These are phyloP conservation scores for Neodontobutis hainanensis DNA, from an alignment of 2,113 vertebrate species.

Conservation along the genomic window DNA sequence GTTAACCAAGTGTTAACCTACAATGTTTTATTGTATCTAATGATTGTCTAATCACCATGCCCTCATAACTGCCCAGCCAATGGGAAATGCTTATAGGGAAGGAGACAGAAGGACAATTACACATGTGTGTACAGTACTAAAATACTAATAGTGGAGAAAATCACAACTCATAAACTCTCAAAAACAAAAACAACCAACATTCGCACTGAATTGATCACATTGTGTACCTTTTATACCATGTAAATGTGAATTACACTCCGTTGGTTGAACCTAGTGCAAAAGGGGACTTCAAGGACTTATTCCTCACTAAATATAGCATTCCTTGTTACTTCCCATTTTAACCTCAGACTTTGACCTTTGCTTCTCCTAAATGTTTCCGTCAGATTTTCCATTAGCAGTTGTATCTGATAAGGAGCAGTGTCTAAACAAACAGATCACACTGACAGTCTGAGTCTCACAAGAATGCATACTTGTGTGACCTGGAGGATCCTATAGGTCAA, in stretches of 20 bases:
- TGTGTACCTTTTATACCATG: not conserved
- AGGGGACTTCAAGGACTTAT: not conserved
- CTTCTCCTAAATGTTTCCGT: conserved; percentile 40
- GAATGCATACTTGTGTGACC: conserved; percentile 28
- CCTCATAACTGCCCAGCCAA: conserved; percentile 42
- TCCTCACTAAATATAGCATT: not conserved
- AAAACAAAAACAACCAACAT: not conserved
- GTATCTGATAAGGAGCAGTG: conserved; percentile 51
- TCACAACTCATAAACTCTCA: not conserved
- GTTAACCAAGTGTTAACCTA: conserved; percentile 70
- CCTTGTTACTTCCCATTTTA: conserved; percentile 30
- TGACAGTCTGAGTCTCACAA: conserved; percentile 24
- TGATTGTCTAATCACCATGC: conserved; percentile 77
- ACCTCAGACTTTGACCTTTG: conserved; percentile 72
- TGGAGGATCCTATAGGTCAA: conserved; percentile 17
- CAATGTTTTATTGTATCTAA: conserved; percentile 79
- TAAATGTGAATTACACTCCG: not conserved
- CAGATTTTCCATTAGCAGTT: conserved; percentile 48
- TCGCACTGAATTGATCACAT: not conserved
- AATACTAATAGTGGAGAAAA: conserved; percentile 8
- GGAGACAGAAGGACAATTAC: conserved; percentile 39
- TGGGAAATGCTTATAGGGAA: conserved; percentile 23
- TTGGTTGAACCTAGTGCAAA: not conserved
- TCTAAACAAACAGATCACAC: conserved; percentile 37
- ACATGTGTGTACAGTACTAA: conserved; percentile 13